These are phyloP conservation scores for Eledona agricola DNA, from an alignment of 2,888 invertebrate genomes.

Conservation along the genomic window DNA sequence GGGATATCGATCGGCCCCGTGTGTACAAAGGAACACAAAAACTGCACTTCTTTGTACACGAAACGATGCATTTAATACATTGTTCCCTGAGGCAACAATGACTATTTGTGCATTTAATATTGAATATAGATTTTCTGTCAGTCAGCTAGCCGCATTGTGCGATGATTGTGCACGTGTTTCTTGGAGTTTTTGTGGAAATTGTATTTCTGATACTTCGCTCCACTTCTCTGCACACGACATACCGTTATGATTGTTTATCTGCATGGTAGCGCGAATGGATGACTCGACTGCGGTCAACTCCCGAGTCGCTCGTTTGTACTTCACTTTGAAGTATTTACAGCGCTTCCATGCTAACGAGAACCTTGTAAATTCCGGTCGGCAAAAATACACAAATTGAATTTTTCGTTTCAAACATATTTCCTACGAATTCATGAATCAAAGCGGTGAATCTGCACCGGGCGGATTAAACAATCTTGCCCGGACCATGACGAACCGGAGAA, in stretches of 20 bases:
- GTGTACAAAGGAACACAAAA: conserved; percentile 1
- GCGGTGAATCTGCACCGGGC: conserved; percentile 35
- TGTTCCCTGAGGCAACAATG: conserved; percentile 4
- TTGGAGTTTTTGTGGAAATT: too few relatives aligned
- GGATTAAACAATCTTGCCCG: conserved; percentile 33
- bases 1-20: background rate
- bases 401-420: conserved; percentile 33
- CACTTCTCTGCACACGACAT: conserved; percentile 32
- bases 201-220: too few relatives aligned
- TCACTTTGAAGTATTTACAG: conserved; percentile 54
- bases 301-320: conserved; percentile 51
- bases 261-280: conserved; percentile 45
- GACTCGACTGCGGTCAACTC: conserved; percentile 48
- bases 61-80: conserved; percentile 4
- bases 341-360: conserved; percentile 48
- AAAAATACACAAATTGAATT: conserved; percentile 47
- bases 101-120: conserved; percentile 5
- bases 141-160: background rate
- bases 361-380: conserved; percentile 45
- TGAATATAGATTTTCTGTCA: conserved; percentile 12
- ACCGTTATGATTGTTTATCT: conserved; percentile 48
- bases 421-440: conserved; percentile 4
- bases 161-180: too few relatives aligned
- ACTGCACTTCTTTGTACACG: conserved; percentile 6
- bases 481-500: conserved; percentile 39